Conservation (phyloP, 2,113 vertebrate genomes). For the Numenius arquata region DNA sequence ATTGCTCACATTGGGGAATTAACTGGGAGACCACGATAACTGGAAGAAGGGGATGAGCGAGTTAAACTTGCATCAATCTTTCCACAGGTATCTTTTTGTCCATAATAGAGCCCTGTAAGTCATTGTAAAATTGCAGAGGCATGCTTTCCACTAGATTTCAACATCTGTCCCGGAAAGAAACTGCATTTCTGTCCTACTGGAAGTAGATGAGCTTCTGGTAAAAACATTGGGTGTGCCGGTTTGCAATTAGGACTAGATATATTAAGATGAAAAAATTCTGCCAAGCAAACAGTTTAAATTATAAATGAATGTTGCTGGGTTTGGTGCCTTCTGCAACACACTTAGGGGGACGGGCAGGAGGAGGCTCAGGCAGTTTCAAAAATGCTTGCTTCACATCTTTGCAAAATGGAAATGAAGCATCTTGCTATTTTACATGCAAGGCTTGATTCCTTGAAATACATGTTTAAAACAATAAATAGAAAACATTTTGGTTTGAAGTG, state of each 20-base stretch:
- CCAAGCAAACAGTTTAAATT: constrained; percentile 24
- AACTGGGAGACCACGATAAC: not conserved
- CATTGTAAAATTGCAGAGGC: not conserved
- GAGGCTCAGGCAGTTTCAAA: not conserved
- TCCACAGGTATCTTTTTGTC: not conserved
- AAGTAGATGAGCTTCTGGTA: not conserved
- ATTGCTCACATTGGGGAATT: not conserved
- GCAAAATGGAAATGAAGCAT: not conserved
- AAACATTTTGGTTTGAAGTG: not conserved
- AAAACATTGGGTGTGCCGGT: not conserved
- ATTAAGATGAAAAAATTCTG: constrained; percentile 12
- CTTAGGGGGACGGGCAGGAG: not conserved
- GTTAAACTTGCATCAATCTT: not conserved
- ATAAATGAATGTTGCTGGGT: constrained; percentile 5
- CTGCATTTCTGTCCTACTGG: not conserved
- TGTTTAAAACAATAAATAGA: constrained; percentile 12
- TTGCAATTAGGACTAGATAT: not conserved
- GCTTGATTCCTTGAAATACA: not conserved
- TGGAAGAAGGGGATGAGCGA: not conserved
- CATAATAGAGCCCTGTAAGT: not conserved
- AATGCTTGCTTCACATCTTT: not conserved
- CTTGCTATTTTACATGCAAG: not conserved
- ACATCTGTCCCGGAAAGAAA: not conserved
- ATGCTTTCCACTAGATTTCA: not conserved
- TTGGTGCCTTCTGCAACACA: not conserved